A percentile compares a stretch with the other conserved stretches of the same genome.
Conservation (phyloP, 2,797 vertebrate species). For the Myotis daubentonii region DNA sequence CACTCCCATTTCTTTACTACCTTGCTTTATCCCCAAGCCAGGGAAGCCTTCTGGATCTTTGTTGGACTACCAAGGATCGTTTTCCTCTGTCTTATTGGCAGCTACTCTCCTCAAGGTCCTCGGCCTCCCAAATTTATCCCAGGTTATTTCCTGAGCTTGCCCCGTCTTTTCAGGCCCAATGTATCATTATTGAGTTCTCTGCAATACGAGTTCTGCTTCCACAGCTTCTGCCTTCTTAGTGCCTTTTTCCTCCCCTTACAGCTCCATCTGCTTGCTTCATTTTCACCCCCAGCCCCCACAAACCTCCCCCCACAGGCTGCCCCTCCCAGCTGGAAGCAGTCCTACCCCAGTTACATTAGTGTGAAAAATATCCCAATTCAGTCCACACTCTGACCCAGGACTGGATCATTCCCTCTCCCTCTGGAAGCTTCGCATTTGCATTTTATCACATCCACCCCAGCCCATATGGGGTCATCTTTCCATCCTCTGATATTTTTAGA, state of each 20-base stretch:
- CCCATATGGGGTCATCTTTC: constrained; percentile 75
- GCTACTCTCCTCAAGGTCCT: background rate
- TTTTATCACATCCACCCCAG: constrained; percentile 69
- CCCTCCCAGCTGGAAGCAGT: constrained; percentile 55
- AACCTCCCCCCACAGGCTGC: background rate
- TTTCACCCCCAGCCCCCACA: constrained; percentile 50
- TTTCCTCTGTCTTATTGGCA: background rate
- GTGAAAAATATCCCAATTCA: constrained; percentile 53
- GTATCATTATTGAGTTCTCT: background rate
- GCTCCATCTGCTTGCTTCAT: constrained; percentile 37
- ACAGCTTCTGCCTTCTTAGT: background rate
- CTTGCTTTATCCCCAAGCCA: background rate
- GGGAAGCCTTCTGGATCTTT: background rate
- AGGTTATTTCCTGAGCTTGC: background rate
- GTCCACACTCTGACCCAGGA: constrained; percentile 54
- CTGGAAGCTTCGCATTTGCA: constrained; percentile 62
- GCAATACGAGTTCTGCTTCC: background rate
- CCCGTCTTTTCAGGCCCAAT: background rate
- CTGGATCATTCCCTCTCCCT: constrained; percentile 39
- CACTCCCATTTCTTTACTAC: background rate
- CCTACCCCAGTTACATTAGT: constrained; percentile 34
- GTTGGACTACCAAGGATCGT: background rate
- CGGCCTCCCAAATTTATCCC: background rate
- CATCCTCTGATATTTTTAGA: constrained; percentile 73
- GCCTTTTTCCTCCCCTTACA: background rate